A percentile compares a stretch with the other conserved stretches of the same genome.
These are phyloP conservation scores for Oreortyx pictus DNA, from an alignment of 2,797 vertebrate genomes.

Conservation along the genomic window DNA sequence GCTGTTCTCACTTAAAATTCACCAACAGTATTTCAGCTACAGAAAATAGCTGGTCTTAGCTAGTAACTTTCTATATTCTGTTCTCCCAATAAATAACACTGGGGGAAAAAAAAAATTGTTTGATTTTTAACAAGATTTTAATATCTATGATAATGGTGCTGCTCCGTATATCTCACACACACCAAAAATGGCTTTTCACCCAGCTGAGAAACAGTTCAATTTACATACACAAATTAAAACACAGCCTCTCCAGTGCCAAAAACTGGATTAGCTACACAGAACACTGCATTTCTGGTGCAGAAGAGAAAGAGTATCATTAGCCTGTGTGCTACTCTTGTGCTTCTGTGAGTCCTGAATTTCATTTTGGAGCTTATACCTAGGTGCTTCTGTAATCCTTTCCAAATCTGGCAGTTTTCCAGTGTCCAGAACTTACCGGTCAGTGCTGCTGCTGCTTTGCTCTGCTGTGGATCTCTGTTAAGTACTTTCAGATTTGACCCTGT, in stretches of 20 bases:
- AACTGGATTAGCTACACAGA: not conserved
- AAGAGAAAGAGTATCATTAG: not conserved
- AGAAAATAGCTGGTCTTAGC: not conserved
- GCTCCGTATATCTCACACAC: not conserved
- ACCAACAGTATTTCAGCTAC: not conserved
- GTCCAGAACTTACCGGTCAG: not conserved
- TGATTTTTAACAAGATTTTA: constrained; percentile 5
- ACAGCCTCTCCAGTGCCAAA: not conserved
- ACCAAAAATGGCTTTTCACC: not conserved
- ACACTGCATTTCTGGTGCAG: not conserved
- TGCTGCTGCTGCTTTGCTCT: not conserved
- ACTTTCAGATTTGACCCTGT: not conserved
- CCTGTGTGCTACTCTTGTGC: not conserved
- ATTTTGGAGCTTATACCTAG: not conserved
- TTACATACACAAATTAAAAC: constrained; percentile 8
- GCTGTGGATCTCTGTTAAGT: not conserved
- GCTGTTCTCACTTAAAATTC: not conserved
- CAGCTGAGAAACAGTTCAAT: not conserved
- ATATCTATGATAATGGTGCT: not conserved
- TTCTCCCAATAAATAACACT: not conserved
- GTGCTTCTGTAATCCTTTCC: not conserved
- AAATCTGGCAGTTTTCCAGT: not conserved
- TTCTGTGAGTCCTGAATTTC: not conserved
- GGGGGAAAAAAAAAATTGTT: not conserved
- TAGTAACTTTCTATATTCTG: not conserved